A percentile compares a stretch with the other conserved stretches of the same genome.
These are phyloP conservation scores for Albula goreensis DNA, from an alignment of 2,113 vertebrate species.

Conservation along the genomic window DNA sequence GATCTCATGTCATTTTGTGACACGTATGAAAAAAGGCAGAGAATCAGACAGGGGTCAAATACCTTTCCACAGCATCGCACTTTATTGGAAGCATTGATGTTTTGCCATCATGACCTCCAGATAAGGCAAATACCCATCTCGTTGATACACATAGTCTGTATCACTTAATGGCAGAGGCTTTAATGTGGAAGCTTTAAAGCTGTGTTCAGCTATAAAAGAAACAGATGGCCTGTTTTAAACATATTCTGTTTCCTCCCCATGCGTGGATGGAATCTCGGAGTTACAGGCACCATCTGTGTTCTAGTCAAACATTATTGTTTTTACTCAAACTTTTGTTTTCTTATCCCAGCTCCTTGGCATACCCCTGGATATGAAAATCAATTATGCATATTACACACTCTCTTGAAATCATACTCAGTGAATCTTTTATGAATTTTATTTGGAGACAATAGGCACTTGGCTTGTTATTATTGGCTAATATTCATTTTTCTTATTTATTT, in stretches of 20 bases:
- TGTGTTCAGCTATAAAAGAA: slow-evolving; percentile 20
- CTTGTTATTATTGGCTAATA: neutral
- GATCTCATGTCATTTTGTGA: too few species aligned
- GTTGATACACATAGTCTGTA: slow-evolving; percentile 25
- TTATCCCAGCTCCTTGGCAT: neutral
- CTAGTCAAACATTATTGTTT: slow-evolving; percentile 7
- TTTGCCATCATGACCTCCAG: neutral
- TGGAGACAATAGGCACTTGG: neutral
- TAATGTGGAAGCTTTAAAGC: slow-evolving; percentile 23
- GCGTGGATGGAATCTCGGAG: slow-evolving; percentile 12
- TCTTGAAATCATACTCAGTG: neutral
- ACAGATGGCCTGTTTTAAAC: slow-evolving; percentile 26
- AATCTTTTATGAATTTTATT: neutral
- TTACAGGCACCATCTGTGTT: slow-evolving; percentile 23
- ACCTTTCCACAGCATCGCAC: neutral
- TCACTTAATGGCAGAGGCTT: slow-evolving; percentile 20
- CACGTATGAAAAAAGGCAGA: too few species aligned
- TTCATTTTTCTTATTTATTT: too few species aligned
- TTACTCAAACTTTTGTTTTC: slow-evolving; percentile 14
- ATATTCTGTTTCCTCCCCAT: slow-evolving; percentile 10
- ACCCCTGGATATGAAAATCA: neutral
- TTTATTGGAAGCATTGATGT: neutral
- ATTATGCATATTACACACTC: neutral
- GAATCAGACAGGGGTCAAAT: too few species aligned
- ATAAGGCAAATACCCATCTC: slow-evolving; percentile 1